A percentile compares a stretch with the other conserved stretches of the same genome.
These are phyloP conservation scores for Latrodectus hesperus DNA, from an alignment of 2,888 invertebrate genomes.

Conservation along the genomic window DNA sequence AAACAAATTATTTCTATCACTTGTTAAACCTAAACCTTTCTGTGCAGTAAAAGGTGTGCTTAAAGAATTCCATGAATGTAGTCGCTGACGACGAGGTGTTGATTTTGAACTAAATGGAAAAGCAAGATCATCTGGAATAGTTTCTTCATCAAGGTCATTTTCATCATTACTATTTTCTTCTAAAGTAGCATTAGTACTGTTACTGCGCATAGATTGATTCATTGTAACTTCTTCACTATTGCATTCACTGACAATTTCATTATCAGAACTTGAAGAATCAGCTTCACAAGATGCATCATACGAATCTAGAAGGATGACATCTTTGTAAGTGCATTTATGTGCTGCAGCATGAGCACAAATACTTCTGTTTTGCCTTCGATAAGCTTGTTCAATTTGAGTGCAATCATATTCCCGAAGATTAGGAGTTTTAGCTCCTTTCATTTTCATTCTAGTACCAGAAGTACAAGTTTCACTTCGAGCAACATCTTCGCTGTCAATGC, in stretches of 20 bases:
- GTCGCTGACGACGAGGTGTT: conserved; percentile 39
- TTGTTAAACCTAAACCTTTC: conserved; percentile 24
- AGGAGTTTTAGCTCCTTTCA: conserved; percentile 26
- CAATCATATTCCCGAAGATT: conserved; percentile 56
- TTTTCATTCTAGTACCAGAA: conserved; percentile 49
- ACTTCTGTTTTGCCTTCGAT: conserved; percentile 29
- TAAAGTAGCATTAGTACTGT: conserved; percentile 63
- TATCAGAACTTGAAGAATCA: conserved; percentile 70
- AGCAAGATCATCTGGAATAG: conserved; percentile 84
- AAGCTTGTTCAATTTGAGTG: conserved; percentile 28
- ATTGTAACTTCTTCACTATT: conserved; percentile 20
- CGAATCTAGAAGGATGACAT: conserved; percentile 55
- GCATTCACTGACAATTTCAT: conserved; percentile 55
- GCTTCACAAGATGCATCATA: conserved; percentile 69
- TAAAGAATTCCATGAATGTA: conserved; percentile 72
- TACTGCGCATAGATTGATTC: conserved; percentile 34
- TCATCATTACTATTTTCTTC: conserved; percentile 79
- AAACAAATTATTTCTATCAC: conserved; percentile 72
- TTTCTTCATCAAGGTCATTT: conserved; percentile 90
- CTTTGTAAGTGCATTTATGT: conserved; percentile 52
- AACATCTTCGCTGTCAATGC: conserved; percentile 60
- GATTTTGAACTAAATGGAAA: conserved; percentile 77
- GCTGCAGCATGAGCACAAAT: conserved; percentile 26
- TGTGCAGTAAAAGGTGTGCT: conserved; percentile 71
- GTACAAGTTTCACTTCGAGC: conserved; percentile 9